Evolutionary conservation across 2,113 vertebrate species (phyloP).

Genomic region (Carassius gibelio): DNA sequence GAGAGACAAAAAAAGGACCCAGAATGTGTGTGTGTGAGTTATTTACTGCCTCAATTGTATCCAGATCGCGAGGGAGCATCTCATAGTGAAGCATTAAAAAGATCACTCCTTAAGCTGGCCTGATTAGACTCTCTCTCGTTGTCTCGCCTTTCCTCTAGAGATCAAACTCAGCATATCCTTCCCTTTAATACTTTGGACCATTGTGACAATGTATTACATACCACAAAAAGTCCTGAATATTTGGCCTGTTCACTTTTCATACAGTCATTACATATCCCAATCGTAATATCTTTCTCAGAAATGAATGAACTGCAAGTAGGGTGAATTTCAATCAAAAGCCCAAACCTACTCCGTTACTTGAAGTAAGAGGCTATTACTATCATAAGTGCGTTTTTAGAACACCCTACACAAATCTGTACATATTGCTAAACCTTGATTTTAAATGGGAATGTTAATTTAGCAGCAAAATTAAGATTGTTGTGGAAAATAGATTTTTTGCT

Average conservation of each 20-base stretch:
- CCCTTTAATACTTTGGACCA: not conserved
- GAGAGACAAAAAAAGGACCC: not conserved
- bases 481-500: not conserved
- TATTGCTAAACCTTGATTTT: not conserved
- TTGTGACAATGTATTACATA: not conserved
- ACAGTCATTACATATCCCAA: not conserved
- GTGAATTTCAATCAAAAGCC: not conserved
- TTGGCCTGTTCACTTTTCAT: not conserved
- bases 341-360: not conserved
- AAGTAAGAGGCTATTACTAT: not conserved
- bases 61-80: not conserved
- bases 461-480: not conserved
- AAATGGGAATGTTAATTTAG: not conserved
- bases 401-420: too few relatives aligned
- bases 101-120: constrained; percentile 15
- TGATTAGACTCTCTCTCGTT: not conserved
- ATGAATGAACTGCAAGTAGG: too few relatives aligned
- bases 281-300: not conserved
- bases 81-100: not conserved
- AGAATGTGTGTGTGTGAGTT: not conserved
- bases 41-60: constrained; percentile 24
- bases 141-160: not conserved
- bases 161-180: constrained; percentile 10
- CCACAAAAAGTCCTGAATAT: not conserved
- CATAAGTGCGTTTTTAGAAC: not conserved